Base-by-base conservation (phyloP, 2,888 invertebrate genomes). In the Drosophila atripex region DNA sequence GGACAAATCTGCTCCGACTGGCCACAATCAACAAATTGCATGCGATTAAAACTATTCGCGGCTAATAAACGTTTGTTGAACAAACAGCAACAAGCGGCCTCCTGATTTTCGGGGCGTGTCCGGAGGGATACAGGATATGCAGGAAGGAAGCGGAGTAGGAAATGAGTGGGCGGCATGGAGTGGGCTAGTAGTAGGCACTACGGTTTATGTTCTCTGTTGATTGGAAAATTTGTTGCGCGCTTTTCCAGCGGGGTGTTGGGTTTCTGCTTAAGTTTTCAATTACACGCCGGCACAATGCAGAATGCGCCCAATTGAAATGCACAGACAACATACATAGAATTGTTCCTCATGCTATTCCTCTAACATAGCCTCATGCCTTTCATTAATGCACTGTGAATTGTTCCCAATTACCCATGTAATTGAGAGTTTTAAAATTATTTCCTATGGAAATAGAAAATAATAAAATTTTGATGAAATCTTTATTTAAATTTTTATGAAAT, bases 31-130 rank as follows among this genome's bases (percentile, higher is more conserved):
- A 77, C 79, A 88, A 86, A 86, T 86, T 86, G 86, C 84, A 86
- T 83, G 84, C 74, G 89, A 86, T 86, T 86, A 88, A 76, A 73
- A 75, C 69, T 71, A 76, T 87, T 87, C 88, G 85, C 82, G 72
- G 86, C 79, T 84, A 85, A 87, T 87, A 85, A 87, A 88, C 68
- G 77, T 63, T 71, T 82, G 79, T 85, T 78, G 56, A 85, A 76
- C 82, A 83, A 77, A 79, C 86, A 71, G 83, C 66, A 68, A 53
- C 55, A 71, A 63, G 63, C 39, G 38, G 60, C 28, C 21, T 12
- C 25, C 52, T 28, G 56, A 38, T 70, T 52, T 70, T 21, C 25
- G 21, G 46, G 63, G 41, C 45, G 50, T 32, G 46, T 41, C 66
- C 53, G 65, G 58, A 57, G 38, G 58, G 50, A 50, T 65, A 57